A percentile compares a stretch with the other conserved stretches of the same genome.
Conservation (phyloP, 64 coral and sea anemone genomes). For the Montipora capricornis region DNA sequence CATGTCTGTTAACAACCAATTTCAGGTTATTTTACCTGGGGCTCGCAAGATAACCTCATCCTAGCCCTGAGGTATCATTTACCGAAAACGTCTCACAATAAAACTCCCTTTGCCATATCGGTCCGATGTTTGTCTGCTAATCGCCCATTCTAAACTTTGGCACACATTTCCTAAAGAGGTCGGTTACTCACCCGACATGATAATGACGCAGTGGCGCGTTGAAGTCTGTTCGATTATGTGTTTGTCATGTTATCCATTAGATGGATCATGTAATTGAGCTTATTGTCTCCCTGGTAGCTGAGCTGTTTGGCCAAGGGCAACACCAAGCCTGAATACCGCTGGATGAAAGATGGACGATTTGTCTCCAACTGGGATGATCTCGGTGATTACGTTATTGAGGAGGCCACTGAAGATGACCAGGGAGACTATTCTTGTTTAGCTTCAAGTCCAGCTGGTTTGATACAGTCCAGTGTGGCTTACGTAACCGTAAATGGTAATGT, state of each 20-base stretch:
- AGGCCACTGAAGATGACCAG: slow-evolving; percentile 60
- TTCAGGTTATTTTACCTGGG: too few species aligned
- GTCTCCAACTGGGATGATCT: slow-evolving; percentile 56
- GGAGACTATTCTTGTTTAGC: slow-evolving; percentile 81
- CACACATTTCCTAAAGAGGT: too few species aligned
- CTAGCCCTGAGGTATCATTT: too few species aligned
- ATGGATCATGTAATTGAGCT: neutral
- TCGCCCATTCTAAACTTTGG: too few species aligned
- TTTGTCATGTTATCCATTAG: neutral
- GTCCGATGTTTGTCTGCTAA: too few species aligned
- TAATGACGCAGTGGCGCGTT: neutral
- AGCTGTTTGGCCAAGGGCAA: slow-evolving; percentile 68
- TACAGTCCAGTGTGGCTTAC: slow-evolving; percentile 67
- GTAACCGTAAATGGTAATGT: slow-evolving; percentile 76
- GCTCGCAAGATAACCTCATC: too few species aligned
- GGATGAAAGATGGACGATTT: slow-evolving; percentile 76
- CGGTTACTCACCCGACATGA: too few species aligned
- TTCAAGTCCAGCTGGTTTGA: slow-evolving; percentile 64
- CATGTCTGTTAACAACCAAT: too few species aligned
- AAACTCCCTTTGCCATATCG: too few species aligned
- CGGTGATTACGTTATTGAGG: slow-evolving; percentile 64
- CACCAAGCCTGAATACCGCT: slow-evolving; percentile 71
- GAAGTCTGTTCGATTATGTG: neutral
- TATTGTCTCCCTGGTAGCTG: slow-evolving; percentile 28
- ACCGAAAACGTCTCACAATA: too few species aligned